Base-by-base conservation (phyloP, 1,140 invertebrate species). In the Eriosoma lanigerum region DNA sequence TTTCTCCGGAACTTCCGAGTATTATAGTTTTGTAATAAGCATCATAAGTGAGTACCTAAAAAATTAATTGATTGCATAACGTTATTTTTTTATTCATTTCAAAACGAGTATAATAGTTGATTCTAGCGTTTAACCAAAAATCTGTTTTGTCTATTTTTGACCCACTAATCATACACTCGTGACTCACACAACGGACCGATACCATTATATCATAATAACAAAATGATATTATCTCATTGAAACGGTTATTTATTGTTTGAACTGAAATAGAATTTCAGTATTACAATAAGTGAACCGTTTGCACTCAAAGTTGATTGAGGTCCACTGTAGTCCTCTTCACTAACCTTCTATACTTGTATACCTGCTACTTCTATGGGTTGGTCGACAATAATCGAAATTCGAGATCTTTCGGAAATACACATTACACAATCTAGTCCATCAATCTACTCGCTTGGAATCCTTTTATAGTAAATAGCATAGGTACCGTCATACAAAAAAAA, bases 241-340 rank as follows among this genome's bases (percentile, higher is more conserved):
- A 21, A 54, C 32, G 52, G 52, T 58, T 29, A 8, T n/a, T 19
- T 68, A 68, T 32, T 44, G 64, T 68, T 26, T 26, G 38, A 13
- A 54, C n/a, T 24, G 54, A 58, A 76, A 76, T 76, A 13, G 52
- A 58, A 56, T 56, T 38, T 58, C 54, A 8, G 54, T 17, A 58
- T n/a, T 10, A 19, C 21, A 38, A 50, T 10, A 52, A 52, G 32
- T 15, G 24, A 72, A 50, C 68, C 8, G 15, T 26, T 50, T n/a
- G 46, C 48, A 52, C 29, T 38, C 24, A 1, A 1, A 12, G 50
- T 54, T 56, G 21, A 21, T 50, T 13, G 52, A 26, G 12, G 19
- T 38, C 21, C 17, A 26, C 70, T 19, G 24, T n/a, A n/a, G n/a
- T n/a, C n/a, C n/a, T 8, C 50, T 15, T 26, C 46, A 19, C 70